Percentiles rank a stretch among this genome's conserved stretches.
These are phyloP conservation scores for Habropoda laboriosa DNA, from an alignment of 1,140 invertebrate genomes.

Conservation along the genomic window DNA sequence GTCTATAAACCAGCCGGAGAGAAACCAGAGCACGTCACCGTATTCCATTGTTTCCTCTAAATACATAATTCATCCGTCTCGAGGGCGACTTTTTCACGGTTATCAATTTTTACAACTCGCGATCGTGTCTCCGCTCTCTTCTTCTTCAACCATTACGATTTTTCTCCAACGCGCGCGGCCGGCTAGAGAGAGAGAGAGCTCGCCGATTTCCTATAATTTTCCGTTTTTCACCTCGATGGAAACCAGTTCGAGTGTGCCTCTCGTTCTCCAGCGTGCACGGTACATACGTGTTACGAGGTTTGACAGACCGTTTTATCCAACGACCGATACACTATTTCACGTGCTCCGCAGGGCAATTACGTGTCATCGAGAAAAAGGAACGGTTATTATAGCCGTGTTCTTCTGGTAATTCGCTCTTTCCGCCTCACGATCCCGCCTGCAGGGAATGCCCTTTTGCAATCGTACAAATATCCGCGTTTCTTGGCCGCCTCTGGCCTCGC, in stretches of 20 bases:
- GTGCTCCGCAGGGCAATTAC: conserved; percentile 33
- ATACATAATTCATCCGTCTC: conserved; percentile 38
- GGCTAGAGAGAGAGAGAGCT: too few species aligned
- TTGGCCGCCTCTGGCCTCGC: conserved; percentile 44
- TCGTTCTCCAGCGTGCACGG: too few species aligned
- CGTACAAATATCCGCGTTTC: conserved; percentile 36
- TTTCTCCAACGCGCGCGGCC: not conserved
- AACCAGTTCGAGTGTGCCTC: conserved; percentile 5
- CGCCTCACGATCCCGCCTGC: conserved; percentile 40
- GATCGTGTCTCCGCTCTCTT: too few species aligned
- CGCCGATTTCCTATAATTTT: conserved; percentile 37
- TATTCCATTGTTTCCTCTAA: conserved; percentile 6
- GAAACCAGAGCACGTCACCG: conserved; percentile 11
- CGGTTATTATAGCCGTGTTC: conserved; percentile 45
- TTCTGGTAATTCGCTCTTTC: conserved; percentile 56
- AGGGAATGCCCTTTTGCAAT: conserved; percentile 48
- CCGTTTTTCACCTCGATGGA: conserved; percentile 15
- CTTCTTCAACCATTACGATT: too few species aligned
- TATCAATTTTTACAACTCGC: conserved; percentile 9
- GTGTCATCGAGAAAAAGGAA: conserved; percentile 33
- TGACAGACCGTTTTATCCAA: conserved; percentile 40
- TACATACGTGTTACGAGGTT: conserved; percentile 10
- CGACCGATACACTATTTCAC: conserved; percentile 28
- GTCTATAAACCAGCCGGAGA: not conserved
- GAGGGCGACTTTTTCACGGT: not conserved